Percentiles rank a stretch among this genome's conserved stretches.
phyloP scores from a whole-genome alignment of 2,113 vertebrate genomes.

The Elaphurus davidianus region DNA sequence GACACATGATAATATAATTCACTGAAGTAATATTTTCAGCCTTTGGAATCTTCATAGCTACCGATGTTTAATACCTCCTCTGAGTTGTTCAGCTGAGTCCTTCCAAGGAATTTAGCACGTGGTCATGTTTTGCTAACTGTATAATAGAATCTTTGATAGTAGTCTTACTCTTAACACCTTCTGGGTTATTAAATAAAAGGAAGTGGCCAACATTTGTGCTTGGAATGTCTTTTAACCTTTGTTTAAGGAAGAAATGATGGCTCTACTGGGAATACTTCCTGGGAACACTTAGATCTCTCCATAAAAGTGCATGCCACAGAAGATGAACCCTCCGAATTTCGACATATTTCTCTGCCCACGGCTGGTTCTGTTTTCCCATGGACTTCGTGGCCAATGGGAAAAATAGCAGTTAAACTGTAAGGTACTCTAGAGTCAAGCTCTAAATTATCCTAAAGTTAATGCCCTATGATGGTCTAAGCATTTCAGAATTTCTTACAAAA shows the following conservation, averaged over 20 bases:
- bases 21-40: not conserved
- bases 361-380: not conserved
- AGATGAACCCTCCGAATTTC: not conserved
- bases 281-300: not conserved
- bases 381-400: constrained; percentile 5
- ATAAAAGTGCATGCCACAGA: not conserved
- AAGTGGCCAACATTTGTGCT: not conserved
- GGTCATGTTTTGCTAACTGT: not conserved
- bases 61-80: not conserved
- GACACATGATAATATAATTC: not conserved
- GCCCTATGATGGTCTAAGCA: not conserved
- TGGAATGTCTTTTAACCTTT: not conserved
- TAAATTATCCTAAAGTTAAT: not conserved
- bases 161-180: not conserved
- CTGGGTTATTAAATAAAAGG: not conserved
- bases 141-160: not conserved
- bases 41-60: not conserved
- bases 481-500: constrained; percentile 8
- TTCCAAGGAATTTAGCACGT: not conserved
- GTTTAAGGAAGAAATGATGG: not conserved
- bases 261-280: not conserved
- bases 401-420: constrained; percentile 2
- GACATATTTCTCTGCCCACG: not conserved
- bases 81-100: not conserved
- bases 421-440: not conserved